A percentile compares a stretch with the other conserved stretches of the same genome.
Conservation (phyloP, 2,797 vertebrate species). For the Staurois parvus region DNA sequence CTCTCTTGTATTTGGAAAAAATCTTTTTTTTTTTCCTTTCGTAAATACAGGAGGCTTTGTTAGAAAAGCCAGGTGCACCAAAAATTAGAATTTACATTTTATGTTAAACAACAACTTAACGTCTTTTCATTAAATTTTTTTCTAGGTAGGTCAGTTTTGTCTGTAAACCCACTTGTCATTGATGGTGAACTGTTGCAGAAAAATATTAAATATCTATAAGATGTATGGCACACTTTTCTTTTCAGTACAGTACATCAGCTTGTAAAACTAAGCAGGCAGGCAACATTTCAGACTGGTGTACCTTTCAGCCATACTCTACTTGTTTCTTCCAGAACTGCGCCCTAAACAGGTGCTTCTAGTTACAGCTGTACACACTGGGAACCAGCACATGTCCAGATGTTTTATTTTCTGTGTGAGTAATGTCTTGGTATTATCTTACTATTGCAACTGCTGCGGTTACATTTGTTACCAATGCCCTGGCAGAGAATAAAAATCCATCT, state of each 20-base stretch:
- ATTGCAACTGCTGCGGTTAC: conserved; percentile 2
- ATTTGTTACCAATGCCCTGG: conserved; percentile 31
- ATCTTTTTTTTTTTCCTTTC: too few species aligned
- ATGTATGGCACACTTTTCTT: not conserved
- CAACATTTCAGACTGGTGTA: not conserved
- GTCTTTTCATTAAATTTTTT: too few species aligned
- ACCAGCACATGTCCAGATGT: conserved; percentile 6
- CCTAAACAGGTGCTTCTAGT: conserved; percentile 7
- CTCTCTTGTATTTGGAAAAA: too few species aligned
- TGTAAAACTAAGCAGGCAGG: not conserved
- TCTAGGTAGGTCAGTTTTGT: too few species aligned
- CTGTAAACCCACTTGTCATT: too few species aligned
- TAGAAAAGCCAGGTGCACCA: too few species aligned
- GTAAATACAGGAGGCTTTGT: too few species aligned
- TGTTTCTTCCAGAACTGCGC: conserved; percentile 4
- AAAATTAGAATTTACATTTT: too few species aligned
- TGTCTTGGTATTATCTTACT: conserved; percentile 15
- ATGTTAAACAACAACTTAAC: too few species aligned
- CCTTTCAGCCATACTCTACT: not conserved
- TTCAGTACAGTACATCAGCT: not conserved
- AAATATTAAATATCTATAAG: too few species aligned
- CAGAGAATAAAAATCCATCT: conserved; percentile 50
- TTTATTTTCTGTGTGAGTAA: conserved; percentile 12
- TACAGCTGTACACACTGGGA: not conserved
- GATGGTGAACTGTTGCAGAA: too few species aligned